Evolutionary conservation across 1,140 invertebrate genomes (phyloP).

Genomic region (Episyrphus balteatus): DNA sequence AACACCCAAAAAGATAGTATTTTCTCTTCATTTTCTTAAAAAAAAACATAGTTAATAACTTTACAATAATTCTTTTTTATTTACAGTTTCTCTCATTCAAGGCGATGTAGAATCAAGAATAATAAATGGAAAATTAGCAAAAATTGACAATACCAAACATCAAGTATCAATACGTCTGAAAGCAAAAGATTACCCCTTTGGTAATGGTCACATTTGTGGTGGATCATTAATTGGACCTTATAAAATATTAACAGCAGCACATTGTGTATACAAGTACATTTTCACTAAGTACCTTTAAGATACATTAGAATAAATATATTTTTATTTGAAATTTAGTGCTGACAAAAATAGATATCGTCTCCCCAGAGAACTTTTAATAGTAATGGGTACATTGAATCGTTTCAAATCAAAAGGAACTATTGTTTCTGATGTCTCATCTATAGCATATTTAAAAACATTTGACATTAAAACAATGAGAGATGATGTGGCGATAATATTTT

Average conservation of each 20-base stretch:
- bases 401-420: constrained; percentile 22
- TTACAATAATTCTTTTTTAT: too few species aligned
- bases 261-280: constrained; percentile 38
- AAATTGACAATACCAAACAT: constrained; percentile 15
- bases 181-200: constrained; percentile 21
- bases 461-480: constrained; percentile 29
- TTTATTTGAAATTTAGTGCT: constrained; percentile 9
- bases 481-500: constrained; percentile 28
- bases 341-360: constrained; percentile 22
- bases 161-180: constrained; percentile 32
- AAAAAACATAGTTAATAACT: too few species aligned
- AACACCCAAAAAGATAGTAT: too few species aligned
- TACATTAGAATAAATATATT: neutral
- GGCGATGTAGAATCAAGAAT: constrained; percentile 13
- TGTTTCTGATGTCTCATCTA: constrained; percentile 23
- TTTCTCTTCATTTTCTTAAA: too few species aligned
- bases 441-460: constrained; percentile 32
- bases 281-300: neutral
- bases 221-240: constrained; percentile 31
- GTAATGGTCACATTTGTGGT: constrained; percentile 34
- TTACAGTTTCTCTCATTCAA: neutral
- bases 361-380: constrained; percentile 24
- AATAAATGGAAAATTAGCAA: constrained; percentile 24
- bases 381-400: constrained; percentile 29
- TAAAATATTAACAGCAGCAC: constrained; percentile 39